Percentiles rank a stretch among this genome's conserved stretches.
These are phyloP conservation scores for Staurois parvus DNA, from an alignment of 2,797 vertebrate genomes.

Conservation along the genomic window DNA sequence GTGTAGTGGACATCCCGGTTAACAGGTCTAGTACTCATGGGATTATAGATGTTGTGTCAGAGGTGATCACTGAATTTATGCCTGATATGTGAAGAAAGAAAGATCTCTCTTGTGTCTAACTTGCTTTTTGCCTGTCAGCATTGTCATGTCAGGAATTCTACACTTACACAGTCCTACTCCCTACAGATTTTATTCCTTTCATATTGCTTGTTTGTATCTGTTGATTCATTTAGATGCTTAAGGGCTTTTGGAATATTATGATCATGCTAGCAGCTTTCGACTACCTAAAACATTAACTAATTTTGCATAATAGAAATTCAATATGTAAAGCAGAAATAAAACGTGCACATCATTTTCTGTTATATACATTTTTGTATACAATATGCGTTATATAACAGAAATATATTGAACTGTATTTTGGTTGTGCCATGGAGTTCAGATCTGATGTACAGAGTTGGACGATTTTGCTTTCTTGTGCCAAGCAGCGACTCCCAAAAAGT, in stretches of 20 bases:
- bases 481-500: too few species aligned
- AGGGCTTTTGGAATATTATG: background rate
- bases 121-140: slow-evolving; percentile 1
- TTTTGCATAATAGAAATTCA: too few species aligned
- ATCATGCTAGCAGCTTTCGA: too few species aligned
- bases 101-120: background rate
- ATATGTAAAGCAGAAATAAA: too few species aligned
- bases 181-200: background rate
- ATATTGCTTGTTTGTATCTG: background rate
- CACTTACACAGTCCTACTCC: background rate
- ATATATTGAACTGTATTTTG: too few species aligned
- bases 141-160: slow-evolving; percentile 8
- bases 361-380: too few species aligned
- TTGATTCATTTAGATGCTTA: background rate
- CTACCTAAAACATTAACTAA: too few species aligned
- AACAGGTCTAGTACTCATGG: slow-evolving; percentile 5
- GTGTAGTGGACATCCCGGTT: background rate
- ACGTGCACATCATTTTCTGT: too few species aligned
- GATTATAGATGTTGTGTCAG: slow-evolving; percentile 18
- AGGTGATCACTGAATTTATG: slow-evolving; percentile 22
- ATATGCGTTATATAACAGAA: too few species aligned
- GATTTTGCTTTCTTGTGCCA: too few species aligned
- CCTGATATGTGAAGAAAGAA: slow-evolving; percentile 14
- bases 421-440: too few species aligned
- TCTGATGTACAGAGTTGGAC: too few species aligned